A percentile compares a stretch with the other conserved stretches of the same genome.
phyloP scores from a whole-genome alignment of 2,888 invertebrate genomes.

The Scaptomyza flava region DNA sequence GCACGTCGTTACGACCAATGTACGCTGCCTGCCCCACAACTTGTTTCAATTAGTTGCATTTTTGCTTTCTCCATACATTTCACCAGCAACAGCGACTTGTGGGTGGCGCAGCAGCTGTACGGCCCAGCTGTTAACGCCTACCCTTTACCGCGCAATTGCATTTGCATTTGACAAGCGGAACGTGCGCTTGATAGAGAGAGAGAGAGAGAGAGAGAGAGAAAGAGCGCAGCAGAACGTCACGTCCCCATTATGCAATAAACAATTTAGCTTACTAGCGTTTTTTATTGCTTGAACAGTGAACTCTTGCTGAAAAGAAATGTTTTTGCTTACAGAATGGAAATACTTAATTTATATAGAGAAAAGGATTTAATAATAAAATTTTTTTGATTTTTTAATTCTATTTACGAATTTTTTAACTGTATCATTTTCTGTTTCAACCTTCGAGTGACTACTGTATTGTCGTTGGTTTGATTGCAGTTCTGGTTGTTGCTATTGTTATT shows the following conservation, averaged over 20 bases:
- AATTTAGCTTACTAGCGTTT: conserved; percentile 68
- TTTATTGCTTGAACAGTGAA: conserved; percentile 37
- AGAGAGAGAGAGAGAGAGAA: conserved; percentile 14
- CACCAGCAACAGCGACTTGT: conserved; percentile 43
- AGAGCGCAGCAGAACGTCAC: conserved; percentile 27
- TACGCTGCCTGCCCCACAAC: conserved; percentile 35
- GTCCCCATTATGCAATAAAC: conserved; percentile 65
- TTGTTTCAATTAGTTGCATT: conserved; percentile 68
- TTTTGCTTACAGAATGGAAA: not conserved
- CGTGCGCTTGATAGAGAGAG: conserved; percentile 14
- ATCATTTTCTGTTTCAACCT: not conserved
- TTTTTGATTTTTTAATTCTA: too few relatives aligned
- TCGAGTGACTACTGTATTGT: conserved; percentile 20
- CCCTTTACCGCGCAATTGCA: conserved; percentile 57
- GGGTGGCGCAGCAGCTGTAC: conserved; percentile 55
- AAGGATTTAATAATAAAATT: too few relatives aligned
- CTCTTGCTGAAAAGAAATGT: not conserved
- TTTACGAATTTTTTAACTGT: too few relatives aligned
- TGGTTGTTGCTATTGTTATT: not conserved
- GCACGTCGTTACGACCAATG: conserved; percentile 47
- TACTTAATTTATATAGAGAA: too few relatives aligned
- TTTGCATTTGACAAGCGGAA: conserved; percentile 64
- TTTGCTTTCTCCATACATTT: conserved; percentile 52
- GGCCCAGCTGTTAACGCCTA: conserved; percentile 57
- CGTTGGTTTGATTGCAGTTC: conserved; percentile 33